phyloP scores from a whole-genome alignment of 2,888 invertebrate species.

The Brenthis ino region DNA sequence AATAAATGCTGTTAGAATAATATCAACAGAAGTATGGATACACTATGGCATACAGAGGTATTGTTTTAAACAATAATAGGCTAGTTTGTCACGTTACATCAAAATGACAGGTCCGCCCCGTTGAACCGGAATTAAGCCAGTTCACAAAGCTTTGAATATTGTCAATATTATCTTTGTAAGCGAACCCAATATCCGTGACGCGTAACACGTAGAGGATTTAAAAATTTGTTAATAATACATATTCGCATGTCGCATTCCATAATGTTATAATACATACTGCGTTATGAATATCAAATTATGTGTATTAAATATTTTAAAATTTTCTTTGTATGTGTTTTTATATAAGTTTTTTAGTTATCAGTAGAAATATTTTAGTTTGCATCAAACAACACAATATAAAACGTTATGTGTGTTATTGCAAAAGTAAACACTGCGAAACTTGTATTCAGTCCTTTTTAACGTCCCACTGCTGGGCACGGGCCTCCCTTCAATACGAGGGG shows the following conservation, averaged over 20 bases:
- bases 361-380: no score
- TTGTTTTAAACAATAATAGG: conserved; percentile 35
- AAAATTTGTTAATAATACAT: conserved; percentile 19
- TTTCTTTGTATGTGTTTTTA: no score
- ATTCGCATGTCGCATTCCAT: conserved; percentile 4
- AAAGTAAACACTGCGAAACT: no score
- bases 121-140: conserved; percentile 49
- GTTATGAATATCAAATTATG: no score
- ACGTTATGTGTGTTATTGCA: no score
- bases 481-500: no score
- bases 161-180: conserved; percentile 44
- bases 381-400: no score
- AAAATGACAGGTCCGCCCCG: conserved; percentile 45
- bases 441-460: no score
- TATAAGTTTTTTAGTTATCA: no score
- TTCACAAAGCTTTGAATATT: conserved; percentile 47
- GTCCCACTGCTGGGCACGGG: no score
- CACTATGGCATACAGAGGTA: neutral
- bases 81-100: conserved; percentile 42
- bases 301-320: no score
- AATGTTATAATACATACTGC: conserved; percentile 4
- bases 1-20: neutral
- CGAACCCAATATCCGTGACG: conserved; percentile 31
- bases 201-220: conserved; percentile 22
- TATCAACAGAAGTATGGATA: no score